Evolutionary conservation across 2,888 invertebrate genomes (phyloP).

Genomic region (Yponomeuta evonymella): DNA sequence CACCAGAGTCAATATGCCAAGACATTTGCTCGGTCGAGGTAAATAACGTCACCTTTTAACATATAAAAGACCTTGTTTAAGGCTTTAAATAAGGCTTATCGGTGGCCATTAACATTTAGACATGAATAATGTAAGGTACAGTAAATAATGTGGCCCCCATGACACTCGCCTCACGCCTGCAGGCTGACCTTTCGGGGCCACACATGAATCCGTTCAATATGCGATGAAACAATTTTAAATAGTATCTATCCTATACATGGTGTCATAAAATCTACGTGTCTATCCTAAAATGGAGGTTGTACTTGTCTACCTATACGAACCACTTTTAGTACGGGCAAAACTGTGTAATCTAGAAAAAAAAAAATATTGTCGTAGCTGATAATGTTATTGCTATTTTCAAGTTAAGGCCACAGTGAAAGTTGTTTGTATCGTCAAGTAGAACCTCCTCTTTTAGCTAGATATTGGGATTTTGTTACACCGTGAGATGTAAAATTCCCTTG

Average conservation of each 20-base stretch:
- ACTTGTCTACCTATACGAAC: too few relatives aligned
- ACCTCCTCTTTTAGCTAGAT: too few relatives aligned
- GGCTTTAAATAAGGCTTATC: slow-evolving; percentile 29
- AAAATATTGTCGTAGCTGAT: too few relatives aligned
- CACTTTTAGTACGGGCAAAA: too few relatives aligned
- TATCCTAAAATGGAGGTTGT: too few relatives aligned
- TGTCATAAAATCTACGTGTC: too few relatives aligned
- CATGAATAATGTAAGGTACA: slow-evolving; percentile 32
- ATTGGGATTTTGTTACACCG: too few relatives aligned
- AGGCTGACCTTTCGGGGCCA: slow-evolving; percentile 26
- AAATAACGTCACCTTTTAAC: slow-evolving; percentile 1
- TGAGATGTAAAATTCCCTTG: too few relatives aligned
- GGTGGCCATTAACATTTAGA: slow-evolving; percentile 34
- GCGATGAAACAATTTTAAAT: slow-evolving; percentile 23
- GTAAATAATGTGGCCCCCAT: slow-evolving; percentile 23
- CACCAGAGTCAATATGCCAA: neutral
- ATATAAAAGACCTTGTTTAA: slow-evolving; percentile 18
- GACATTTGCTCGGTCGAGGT: neutral
- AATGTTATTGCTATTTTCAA: too few relatives aligned
- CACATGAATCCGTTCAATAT: slow-evolving; percentile 26
- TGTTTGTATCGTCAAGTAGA: too few relatives aligned
- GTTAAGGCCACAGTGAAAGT: too few relatives aligned
- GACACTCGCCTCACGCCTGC: slow-evolving; percentile 23
- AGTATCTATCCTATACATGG: neutral
- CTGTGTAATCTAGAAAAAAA: too few relatives aligned